Conservation (phyloP, 2,888 invertebrate species). For the Petrolisthes cinctipes region DNA sequence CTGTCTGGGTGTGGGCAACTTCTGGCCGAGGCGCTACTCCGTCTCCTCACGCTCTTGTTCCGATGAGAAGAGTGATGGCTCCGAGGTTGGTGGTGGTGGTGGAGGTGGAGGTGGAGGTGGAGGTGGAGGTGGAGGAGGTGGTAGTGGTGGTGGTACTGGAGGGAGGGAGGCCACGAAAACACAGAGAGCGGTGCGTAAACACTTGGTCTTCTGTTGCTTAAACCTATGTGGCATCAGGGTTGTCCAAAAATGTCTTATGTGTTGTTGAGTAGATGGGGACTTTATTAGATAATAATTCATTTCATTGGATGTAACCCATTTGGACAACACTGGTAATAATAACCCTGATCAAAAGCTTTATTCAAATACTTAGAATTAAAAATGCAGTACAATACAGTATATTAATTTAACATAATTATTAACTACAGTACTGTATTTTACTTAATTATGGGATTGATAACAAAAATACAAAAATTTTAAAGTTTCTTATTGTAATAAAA, state of each 20-base stretch:
- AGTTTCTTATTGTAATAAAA: no score
- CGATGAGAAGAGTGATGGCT: conserved; percentile 58
- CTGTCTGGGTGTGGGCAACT: conserved; percentile 53
- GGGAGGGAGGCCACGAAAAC: background rate
- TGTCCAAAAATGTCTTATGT: conserved; percentile 1
- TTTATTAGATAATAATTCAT: background rate
- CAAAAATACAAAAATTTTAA: no score
- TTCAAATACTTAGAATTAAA: no score
- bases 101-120: background rate
- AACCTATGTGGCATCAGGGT: background rate
- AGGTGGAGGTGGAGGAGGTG: background rate
- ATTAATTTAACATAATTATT: no score
- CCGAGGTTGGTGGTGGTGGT: conserved; percentile 48
- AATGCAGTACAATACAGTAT: no score
- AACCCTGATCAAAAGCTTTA: no score
- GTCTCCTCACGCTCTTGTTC: conserved; percentile 49
- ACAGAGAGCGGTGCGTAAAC: background rate
- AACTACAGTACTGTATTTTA: no score
- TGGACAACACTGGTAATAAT: no score
- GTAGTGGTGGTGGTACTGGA: background rate
- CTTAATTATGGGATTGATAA: no score
- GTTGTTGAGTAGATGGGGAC: background rate
- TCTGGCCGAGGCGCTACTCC: conserved; percentile 40
- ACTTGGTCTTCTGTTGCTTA: background rate
- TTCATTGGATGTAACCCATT: no score